Evolutionary conservation across 2,797 vertebrate species (phyloP).

Genomic region (Oreochromis grahami): DNA sequence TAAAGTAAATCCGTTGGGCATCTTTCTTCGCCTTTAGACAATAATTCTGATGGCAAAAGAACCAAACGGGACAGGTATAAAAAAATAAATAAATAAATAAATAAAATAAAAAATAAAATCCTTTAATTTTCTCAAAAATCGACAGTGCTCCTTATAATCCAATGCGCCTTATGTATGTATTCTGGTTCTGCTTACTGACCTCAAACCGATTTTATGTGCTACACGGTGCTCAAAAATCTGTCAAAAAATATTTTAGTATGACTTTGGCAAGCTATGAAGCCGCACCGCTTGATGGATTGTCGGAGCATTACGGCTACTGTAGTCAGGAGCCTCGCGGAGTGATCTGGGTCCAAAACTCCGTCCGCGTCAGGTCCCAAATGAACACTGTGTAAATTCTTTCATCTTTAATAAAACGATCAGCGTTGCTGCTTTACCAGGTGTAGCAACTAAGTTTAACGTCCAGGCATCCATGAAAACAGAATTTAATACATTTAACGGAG

Average conservation of each 20-base stretch:
- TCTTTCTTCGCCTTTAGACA: too few species aligned
- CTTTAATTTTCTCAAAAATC: not conserved
- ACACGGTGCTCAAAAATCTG: not conserved
- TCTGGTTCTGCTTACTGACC: not conserved
- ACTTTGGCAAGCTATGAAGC: not conserved
- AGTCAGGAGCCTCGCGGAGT: fast-evolving
- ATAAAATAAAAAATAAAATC: too few species aligned
- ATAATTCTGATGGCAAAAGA: too few species aligned
- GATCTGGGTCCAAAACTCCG: not conserved
- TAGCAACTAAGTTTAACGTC: not conserved
- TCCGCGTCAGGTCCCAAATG: fast-evolving
- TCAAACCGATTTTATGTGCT: not conserved
- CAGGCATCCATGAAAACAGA: not conserved
- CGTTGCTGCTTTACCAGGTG: not conserved
- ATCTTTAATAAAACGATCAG: not conserved
- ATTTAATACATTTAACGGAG: not conserved
- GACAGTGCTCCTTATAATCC: not conserved
- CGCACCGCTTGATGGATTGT: not conserved
- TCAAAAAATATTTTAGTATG: not conserved
- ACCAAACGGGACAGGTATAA: too few species aligned
- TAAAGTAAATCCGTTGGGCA: too few species aligned
- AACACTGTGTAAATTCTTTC: not conserved
- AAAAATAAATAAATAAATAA: too few species aligned
- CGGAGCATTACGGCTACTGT: fast-evolving
- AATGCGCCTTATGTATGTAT: not conserved